A percentile compares a stretch with the other conserved stretches of the same genome.
These are phyloP conservation scores for Pseudopipra pipra DNA, from an alignment of 2,113 vertebrate species.

Conservation along the genomic window DNA sequence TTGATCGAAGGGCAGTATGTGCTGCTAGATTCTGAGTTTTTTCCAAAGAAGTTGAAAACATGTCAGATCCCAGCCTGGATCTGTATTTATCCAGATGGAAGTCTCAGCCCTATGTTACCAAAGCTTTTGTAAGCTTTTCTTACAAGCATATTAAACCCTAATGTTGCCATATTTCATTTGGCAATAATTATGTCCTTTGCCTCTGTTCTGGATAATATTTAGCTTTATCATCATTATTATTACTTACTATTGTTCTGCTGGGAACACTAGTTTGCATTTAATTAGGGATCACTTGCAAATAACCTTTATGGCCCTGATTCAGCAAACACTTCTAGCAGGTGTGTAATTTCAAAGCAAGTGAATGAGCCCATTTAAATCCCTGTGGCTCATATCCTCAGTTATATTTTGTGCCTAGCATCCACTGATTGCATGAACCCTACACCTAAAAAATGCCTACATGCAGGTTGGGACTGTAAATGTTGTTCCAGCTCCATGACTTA, in stretches of 20 bases:
- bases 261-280: conserved; percentile 52
- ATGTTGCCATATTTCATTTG: conserved; percentile 18
- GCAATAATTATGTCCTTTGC: conserved; percentile 33
- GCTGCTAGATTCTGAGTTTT: background rate
- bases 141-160: background rate
- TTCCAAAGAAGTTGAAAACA: background rate
- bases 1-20: background rate
- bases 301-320: background rate
- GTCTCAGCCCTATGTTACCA: background rate
- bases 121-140: conserved; percentile 13
- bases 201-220: conserved; percentile 23
- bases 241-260: conserved; percentile 43
- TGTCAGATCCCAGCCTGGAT: background rate
- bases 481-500: background rate
- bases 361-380: background rate
- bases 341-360: background rate
- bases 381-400: background rate
- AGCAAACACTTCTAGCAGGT: background rate
- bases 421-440: background rate
- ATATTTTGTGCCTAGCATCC: background rate
- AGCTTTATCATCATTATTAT: conserved; percentile 39
- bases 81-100: background rate
- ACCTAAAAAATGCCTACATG: background rate
- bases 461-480: background rate
- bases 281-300: conserved; percentile 36